Percentiles rank a stretch among this genome's conserved stretches.
Evolutionary conservation across 1,140 invertebrate genomes (phyloP).

Genomic region (Drosophila yakuba): DNA sequence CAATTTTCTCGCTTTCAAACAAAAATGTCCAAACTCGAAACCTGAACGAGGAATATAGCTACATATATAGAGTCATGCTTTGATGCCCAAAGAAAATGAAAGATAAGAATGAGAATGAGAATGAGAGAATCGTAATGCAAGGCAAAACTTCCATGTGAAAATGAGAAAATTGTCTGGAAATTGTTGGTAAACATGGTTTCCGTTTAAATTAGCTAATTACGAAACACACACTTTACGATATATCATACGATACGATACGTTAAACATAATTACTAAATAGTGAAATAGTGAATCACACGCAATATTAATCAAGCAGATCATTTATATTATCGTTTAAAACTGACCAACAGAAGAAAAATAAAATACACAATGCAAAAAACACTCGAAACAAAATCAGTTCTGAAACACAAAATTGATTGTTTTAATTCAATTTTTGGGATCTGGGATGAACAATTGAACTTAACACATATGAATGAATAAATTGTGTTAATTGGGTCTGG

Average conservation of each 20-base stretch:
- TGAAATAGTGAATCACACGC: constrained; percentile 76
- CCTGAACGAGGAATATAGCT: constrained; percentile 35
- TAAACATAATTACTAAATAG: constrained; percentile 70
- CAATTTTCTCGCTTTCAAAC: constrained; percentile 65
- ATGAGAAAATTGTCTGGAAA: constrained; percentile 57
- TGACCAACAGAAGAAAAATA: constrained; percentile 49
- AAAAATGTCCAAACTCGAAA: constrained; percentile 48
- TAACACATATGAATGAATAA: too few species aligned
- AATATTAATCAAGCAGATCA: constrained; percentile 72
- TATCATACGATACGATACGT: constrained; percentile 28
- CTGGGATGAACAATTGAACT: neutral
- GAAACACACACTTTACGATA: constrained; percentile 24
- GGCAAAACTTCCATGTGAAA: constrained; percentile 34
- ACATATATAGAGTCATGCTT: constrained; percentile 69
- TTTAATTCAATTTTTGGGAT: constrained; percentile 13
- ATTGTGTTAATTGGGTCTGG: neutral
- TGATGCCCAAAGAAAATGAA: constrained; percentile 79
- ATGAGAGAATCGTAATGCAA: constrained; percentile 16
- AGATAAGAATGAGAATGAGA: constrained; percentile 29
- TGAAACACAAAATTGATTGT: constrained; percentile 50
- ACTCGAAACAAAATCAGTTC: constrained; percentile 40
- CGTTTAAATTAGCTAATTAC: constrained; percentile 49
- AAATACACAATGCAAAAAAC: constrained; percentile 22
- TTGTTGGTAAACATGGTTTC: constrained; percentile 52
- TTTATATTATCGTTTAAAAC: constrained; percentile 70